Evolutionary conservation across 2,113 vertebrate genomes (phyloP).

Genomic region (Sapayoa aenigma): DNA sequence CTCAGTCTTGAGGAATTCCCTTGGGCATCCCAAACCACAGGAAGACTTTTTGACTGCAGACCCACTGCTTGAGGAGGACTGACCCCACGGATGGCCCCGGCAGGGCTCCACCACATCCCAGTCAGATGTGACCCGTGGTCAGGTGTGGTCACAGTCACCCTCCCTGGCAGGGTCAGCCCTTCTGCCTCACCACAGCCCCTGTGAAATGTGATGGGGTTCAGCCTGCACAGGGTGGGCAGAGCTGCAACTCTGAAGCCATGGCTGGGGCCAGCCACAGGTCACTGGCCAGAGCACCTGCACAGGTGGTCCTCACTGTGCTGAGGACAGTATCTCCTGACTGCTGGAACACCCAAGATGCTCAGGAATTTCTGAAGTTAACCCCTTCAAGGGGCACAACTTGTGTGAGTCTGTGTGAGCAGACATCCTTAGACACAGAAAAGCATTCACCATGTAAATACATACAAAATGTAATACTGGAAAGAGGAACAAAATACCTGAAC

Average conservation of each 20-base stretch:
- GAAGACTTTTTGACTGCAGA: not conserved
- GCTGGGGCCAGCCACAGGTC: not conserved
- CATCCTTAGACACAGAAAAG: not conserved
- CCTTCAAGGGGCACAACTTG: not conserved
- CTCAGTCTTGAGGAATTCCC: not conserved
- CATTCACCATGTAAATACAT: not conserved
- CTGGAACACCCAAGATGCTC: not conserved
- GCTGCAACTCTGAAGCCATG: not conserved
- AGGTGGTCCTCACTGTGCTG: too few species aligned
- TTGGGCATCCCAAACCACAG: not conserved
- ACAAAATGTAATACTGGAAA: not conserved
- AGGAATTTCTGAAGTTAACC: not conserved
- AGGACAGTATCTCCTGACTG: not conserved
- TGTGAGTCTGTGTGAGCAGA: not conserved
- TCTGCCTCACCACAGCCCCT: not conserved
- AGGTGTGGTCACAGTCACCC: not conserved
- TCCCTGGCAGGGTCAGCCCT: not conserved
- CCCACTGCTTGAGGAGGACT: not conserved
- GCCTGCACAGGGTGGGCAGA: not conserved
- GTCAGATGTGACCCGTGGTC: not conserved
- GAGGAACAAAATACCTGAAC: not conserved
- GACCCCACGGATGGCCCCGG: not conserved
- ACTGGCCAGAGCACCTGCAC: not conserved
- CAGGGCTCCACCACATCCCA: not conserved
- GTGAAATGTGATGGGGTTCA: not conserved